Conservation (phyloP, 1,140 invertebrate species). For the Drosophila prosaltans region DNA sequence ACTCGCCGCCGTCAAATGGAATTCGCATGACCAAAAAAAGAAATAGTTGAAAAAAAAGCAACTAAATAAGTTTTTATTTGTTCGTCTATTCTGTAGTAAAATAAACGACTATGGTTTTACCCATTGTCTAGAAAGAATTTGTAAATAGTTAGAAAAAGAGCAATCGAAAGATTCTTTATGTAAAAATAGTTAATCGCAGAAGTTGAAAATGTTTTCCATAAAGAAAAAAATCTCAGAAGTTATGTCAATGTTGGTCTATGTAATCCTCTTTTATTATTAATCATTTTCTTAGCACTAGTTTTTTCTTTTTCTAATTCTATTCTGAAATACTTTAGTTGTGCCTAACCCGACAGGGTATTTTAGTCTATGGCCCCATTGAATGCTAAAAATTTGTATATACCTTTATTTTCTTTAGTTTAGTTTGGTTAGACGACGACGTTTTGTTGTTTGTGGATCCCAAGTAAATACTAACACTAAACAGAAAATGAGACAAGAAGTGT, state of each 20-base stretch:
- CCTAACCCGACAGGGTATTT: background rate
- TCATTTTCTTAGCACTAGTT: too few relatives aligned
- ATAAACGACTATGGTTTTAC: background rate
- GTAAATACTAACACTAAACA: slow-evolving; percentile 44
- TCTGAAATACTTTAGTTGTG: too few relatives aligned
- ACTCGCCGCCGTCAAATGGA: slow-evolving; percentile 43
- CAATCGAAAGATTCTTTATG: too few relatives aligned
- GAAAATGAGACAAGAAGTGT: background rate
- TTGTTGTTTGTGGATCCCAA: slow-evolving; percentile 32
- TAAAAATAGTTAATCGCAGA: too few relatives aligned
- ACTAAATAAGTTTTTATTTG: slow-evolving; percentile 45
- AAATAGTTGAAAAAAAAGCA: slow-evolving; percentile 15
- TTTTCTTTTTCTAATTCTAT: too few relatives aligned
- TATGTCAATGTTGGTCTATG: too few relatives aligned
- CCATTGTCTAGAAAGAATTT: background rate
- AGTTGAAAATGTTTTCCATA: too few relatives aligned
- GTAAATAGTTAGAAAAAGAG: too few relatives aligned
- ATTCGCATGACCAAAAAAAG: slow-evolving; percentile 36
- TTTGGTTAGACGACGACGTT: slow-evolving; percentile 39
- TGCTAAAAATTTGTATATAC: background rate
- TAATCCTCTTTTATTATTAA: too few relatives aligned
- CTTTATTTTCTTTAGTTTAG: slow-evolving; percentile 45
- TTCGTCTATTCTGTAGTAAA: background rate
- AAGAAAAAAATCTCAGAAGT: too few relatives aligned
- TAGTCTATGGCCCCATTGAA: slow-evolving; percentile 6